Conservation (phyloP, 2,888 invertebrate species). For the Heliconius aoede region DNA sequence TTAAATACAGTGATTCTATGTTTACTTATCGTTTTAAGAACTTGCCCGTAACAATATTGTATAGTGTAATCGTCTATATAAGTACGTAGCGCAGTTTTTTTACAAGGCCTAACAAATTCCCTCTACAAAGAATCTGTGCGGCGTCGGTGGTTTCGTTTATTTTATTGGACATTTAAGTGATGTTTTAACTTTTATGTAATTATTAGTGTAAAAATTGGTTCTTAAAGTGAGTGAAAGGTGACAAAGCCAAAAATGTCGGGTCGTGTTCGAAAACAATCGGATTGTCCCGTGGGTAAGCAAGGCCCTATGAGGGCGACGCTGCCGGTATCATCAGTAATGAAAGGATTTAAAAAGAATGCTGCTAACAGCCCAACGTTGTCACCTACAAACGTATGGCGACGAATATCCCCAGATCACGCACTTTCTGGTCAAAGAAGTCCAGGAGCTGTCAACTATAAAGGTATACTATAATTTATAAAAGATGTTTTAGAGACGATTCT, state of each 20-base stretch:
- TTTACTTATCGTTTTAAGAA: conserved; percentile 58
- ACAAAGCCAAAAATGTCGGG: conserved; percentile 79
- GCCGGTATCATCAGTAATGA: conserved; percentile 89
- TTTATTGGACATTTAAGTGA: conserved; percentile 61
- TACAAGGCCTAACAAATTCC: conserved; percentile 63
- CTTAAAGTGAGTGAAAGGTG: conserved; percentile 53
- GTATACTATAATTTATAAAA: conserved; percentile 60
- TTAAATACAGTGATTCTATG: conserved; percentile 61
- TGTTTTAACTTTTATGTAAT: conserved; percentile 55
- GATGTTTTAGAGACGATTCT: background rate
- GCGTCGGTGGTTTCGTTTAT: conserved; percentile 71
- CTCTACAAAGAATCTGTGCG: conserved; percentile 76
- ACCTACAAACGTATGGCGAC: conserved; percentile 87
- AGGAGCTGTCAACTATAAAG: conserved; percentile 89
- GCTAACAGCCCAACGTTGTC: conserved; percentile 87
- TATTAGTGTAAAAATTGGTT: conserved; percentile 55
- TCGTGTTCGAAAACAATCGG: conserved; percentile 87
- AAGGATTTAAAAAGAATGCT: conserved; percentile 84
- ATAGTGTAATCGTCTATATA: conserved; percentile 53
- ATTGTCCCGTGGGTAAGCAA: conserved; percentile 83
- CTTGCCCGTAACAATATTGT: conserved; percentile 55
- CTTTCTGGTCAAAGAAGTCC: conserved; percentile 89
- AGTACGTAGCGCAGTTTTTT: conserved; percentile 52
- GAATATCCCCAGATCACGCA: conserved; percentile 87
- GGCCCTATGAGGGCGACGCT: conserved; percentile 91